Percentiles rank a stretch among this genome's conserved stretches.
Evolutionary conservation across 1,140 invertebrate genomes (phyloP).

Genomic region (Lepidostoma basale): DNA sequence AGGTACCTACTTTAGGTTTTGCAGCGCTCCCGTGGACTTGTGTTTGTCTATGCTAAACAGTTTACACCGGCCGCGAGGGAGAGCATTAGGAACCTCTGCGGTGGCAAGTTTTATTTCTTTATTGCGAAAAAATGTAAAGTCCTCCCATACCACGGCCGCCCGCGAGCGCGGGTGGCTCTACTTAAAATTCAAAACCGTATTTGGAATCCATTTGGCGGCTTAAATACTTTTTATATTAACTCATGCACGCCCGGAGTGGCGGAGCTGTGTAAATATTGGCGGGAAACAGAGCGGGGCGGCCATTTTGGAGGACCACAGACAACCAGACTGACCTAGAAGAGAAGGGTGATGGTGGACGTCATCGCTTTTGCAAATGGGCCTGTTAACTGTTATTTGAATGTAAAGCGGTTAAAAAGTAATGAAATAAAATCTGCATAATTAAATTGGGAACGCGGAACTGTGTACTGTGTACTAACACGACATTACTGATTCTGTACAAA

Average conservation of each 20-base stretch:
- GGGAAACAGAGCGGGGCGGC: slow-evolving; percentile 18
- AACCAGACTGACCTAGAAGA: slow-evolving; percentile 25
- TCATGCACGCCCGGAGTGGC: slow-evolving; percentile 34
- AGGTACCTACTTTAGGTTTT: not conserved
- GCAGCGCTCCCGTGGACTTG: slow-evolving; percentile 21
- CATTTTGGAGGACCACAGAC: slow-evolving; percentile 34
- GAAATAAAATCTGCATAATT: slow-evolving; percentile 46
- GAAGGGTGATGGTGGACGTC: slow-evolving; percentile 23
- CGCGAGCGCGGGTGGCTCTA: slow-evolving; percentile 8
- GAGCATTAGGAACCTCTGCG: slow-evolving; percentile 45
- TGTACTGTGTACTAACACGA: no score
- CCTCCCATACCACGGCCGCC: slow-evolving; percentile 19
- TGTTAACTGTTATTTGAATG: slow-evolving; percentile 36
- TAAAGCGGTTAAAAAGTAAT: slow-evolving; percentile 35
- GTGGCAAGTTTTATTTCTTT: slow-evolving; percentile 46
- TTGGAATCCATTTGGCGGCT: slow-evolving; percentile 45
- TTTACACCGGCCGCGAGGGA: slow-evolving; percentile 38
- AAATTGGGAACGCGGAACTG: slow-evolving; percentile 12
- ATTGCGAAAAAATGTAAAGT: slow-evolving; percentile 47
- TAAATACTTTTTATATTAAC: slow-evolving; percentile 45
- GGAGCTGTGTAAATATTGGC: slow-evolving; percentile 39
- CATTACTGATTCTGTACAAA: no score
- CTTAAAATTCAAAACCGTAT: slow-evolving; percentile 45
- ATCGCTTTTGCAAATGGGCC: slow-evolving; percentile 41
- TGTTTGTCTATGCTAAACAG: slow-evolving; percentile 46